Base-by-base conservation (phyloP, 2,113 vertebrate species). In the Sorex araneus region DNA sequence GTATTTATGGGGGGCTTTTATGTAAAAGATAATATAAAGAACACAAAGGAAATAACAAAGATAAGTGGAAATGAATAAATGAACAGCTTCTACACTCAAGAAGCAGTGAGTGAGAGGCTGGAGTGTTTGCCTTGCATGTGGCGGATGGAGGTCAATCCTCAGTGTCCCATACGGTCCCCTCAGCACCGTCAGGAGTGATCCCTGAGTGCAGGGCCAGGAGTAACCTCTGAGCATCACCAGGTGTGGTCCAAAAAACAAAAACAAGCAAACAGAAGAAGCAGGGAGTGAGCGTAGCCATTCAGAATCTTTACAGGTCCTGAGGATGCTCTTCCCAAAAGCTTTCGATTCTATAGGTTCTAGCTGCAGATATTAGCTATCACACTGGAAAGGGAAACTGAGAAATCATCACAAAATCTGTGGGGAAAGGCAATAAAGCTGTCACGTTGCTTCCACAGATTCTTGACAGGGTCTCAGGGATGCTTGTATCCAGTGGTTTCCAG, bases 281-380 rank as follows among this genome's bases (percentile, higher is more conserved):
- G 54, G 18, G 57, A 60, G 57, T 60, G 57, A 21, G 21, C 18
- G 19, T 16, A 60, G 57, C 57, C 57, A 23, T 60, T 60, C 57
- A 32, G 30, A 89, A 16, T 84, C 28, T 40, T 91, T 67, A 75
- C 85, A 92, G 73, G n/a, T 74, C 75, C 1, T 69, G 34, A 92
- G 7, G 32, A 54, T 2, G 57, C 19, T 7, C 57, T 60, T 60
- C 6, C 5, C 12, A 18, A 8, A 82, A 63, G 54, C 21, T 40
- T 91, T 75, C 21, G 8, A 34, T 85, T 63, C 73, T 19, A 34
- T 80, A 25, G 36, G 19, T 60, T 87, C 80, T 69, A 84, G 25
- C 76, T 70, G 63, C 1, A 19, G 18, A 54, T 74, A 74, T 15
- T 43, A 19, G 4, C 57, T n/a, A 90, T 8, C 25, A 74, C 32